Conservation (phyloP, 2,888 invertebrate species). For the Tuta absoluta region DNA sequence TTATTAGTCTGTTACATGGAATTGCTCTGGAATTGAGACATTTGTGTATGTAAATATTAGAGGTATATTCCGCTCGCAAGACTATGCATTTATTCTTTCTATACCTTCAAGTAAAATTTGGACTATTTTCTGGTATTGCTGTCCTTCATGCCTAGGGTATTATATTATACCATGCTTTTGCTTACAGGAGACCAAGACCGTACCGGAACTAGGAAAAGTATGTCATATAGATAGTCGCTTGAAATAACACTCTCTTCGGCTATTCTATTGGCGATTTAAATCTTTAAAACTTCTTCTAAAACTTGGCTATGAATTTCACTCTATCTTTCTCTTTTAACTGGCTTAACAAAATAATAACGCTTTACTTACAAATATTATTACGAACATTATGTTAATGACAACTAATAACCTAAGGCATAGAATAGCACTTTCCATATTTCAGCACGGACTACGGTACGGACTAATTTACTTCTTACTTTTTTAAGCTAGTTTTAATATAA, state of each 20-base stretch:
- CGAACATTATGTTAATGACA: too few relatives aligned
- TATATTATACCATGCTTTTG: constrained; percentile 22
- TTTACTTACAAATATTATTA: too few relatives aligned
- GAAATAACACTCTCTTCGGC: constrained; percentile 25
- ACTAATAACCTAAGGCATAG: too few relatives aligned
- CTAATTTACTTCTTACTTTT: too few relatives aligned
- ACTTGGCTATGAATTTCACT: not conserved
- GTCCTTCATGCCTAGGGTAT: not conserved
- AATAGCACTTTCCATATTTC: too few relatives aligned
- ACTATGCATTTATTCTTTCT: not conserved
- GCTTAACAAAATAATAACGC: too few relatives aligned
- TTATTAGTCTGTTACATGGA: too few relatives aligned
- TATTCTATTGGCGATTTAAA: not conserved
- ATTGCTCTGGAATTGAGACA: too few relatives aligned
- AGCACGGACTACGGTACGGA: too few relatives aligned
- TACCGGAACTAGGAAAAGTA: constrained; percentile 67
- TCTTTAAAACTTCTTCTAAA: constrained; percentile 3
- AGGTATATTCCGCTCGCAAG: not conserved
- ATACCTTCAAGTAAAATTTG: not conserved
- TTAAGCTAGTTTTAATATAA: too few relatives aligned
- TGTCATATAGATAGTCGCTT: constrained; percentile 40
- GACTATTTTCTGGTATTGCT: not conserved
- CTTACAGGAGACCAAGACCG: constrained; percentile 62
- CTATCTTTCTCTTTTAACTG: constrained; percentile 2
- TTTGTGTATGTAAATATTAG: not conserved